Conservation (phyloP, 2,888 invertebrate species). For the Agelastica alni region DNA sequence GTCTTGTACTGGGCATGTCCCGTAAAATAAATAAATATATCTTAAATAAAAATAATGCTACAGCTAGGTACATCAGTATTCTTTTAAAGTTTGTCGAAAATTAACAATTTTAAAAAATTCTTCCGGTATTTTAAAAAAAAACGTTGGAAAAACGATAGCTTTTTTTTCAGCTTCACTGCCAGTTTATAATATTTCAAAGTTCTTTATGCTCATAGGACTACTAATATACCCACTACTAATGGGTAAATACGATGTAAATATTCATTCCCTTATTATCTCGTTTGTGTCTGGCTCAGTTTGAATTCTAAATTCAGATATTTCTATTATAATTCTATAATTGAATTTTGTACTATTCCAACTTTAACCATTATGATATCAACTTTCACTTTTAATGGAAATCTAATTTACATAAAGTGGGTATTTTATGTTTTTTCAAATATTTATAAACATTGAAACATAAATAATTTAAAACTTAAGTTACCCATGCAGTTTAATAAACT, state of each 20-base stretch:
- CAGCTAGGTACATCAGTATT: too few relatives aligned
- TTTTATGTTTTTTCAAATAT: neutral
- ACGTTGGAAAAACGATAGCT: neutral
- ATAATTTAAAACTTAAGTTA: too few relatives aligned
- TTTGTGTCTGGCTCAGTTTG: conserved; percentile 5
- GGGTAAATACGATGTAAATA: conserved; percentile 2
- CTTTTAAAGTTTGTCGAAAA: neutral
- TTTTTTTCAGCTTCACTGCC: neutral
- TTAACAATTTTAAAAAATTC: neutral
- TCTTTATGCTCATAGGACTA: neutral
- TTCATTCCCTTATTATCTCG: conserved; percentile 5
- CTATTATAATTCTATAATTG: conserved; percentile 19
- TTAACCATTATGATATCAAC: conserved; percentile 16
- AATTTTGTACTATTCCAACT: conserved; percentile 15
- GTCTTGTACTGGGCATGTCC: too few relatives aligned
- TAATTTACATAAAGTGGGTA: conserved; percentile 6
- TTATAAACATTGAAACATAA: too few relatives aligned
- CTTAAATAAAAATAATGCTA: too few relatives aligned
- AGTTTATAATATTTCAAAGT: neutral
- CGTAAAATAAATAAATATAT: too few relatives aligned
- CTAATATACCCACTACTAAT: neutral
- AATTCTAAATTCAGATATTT: conserved; percentile 14
- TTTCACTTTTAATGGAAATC: conserved; percentile 9
- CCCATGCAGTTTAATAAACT: too few relatives aligned
- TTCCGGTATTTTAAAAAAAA: neutral